Evolutionary conservation across 2,113 vertebrate species (phyloP).

Genomic region (Antigone vipio): DNA sequence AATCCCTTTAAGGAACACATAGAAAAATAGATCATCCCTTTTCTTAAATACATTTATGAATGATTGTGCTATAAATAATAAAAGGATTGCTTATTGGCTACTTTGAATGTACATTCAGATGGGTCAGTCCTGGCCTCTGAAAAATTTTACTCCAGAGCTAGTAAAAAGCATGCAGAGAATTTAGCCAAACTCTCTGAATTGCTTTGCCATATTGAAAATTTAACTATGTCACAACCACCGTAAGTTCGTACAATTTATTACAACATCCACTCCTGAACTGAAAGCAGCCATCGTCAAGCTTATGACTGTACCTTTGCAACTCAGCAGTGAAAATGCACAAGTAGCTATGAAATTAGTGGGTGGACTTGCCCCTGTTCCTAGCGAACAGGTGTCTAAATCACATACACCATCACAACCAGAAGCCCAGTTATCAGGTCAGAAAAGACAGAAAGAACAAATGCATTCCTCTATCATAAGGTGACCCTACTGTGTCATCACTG

Average conservation of each 20-base stretch:
- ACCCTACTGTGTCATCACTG: not conserved
- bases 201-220: not conserved
- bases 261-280: not conserved
- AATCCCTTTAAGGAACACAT: constrained; percentile 73
- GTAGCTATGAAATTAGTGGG: not conserved
- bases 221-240: not conserved
- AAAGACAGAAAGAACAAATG: not conserved
- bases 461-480: not conserved
- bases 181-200: not conserved
- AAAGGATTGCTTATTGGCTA: constrained; percentile 11
- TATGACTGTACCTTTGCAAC: not conserved
- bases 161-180: not conserved
- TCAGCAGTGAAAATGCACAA: not conserved
- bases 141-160: not conserved
- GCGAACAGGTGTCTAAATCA: not conserved
- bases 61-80: constrained; percentile 51
- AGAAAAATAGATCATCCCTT: constrained; percentile 71
- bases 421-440: not conserved
- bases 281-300: not conserved
- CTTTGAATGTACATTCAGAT: not conserved
- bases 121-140: constrained; percentile 24
- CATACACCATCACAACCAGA: not conserved
- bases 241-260: not conserved
- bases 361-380: not conserved
- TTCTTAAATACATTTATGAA: constrained; percentile 64